Conservation (phyloP, 2,113 vertebrate genomes). For the Mobula birostris region DNA sequence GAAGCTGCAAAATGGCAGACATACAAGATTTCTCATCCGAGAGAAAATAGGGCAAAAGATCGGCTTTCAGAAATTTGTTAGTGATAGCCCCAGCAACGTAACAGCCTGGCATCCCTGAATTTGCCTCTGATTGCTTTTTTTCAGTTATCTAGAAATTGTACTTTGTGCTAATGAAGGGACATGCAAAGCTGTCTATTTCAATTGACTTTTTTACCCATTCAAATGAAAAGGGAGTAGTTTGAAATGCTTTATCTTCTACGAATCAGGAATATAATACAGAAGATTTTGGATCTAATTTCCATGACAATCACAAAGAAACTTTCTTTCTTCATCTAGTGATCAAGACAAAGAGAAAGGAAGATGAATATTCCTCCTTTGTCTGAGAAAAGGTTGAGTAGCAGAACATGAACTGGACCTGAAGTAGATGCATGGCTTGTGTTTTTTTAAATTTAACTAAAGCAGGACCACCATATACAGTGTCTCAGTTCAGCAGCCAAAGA, state of each 20-base stretch:
- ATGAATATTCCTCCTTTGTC: neutral
- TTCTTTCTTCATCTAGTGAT: neutral
- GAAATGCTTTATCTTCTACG: neutral
- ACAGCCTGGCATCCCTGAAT: neutral
- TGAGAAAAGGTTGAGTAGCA: neutral
- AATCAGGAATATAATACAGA: neutral
- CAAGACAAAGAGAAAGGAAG: neutral
- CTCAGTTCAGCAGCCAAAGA: neutral
- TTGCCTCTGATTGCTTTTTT: neutral
- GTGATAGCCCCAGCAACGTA: neutral
- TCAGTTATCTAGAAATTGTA: neutral
- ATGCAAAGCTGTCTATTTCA: neutral
- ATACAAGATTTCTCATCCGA: neutral
- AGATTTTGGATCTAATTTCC: neutral
- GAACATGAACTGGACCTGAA: neutral
- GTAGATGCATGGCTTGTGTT: neutral
- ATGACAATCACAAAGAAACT: neutral
- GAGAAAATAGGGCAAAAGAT: neutral
- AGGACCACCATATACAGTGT: neutral
- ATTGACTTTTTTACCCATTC: neutral
- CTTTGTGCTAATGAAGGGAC: neutral
- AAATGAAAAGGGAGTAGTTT: neutral
- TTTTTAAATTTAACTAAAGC: neutral
- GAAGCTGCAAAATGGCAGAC: no score
- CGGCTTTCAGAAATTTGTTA: neutral